Evolutionary conservation across 2,888 invertebrate genomes (phyloP).

Genomic region (Thymelicus sylvestris): DNA sequence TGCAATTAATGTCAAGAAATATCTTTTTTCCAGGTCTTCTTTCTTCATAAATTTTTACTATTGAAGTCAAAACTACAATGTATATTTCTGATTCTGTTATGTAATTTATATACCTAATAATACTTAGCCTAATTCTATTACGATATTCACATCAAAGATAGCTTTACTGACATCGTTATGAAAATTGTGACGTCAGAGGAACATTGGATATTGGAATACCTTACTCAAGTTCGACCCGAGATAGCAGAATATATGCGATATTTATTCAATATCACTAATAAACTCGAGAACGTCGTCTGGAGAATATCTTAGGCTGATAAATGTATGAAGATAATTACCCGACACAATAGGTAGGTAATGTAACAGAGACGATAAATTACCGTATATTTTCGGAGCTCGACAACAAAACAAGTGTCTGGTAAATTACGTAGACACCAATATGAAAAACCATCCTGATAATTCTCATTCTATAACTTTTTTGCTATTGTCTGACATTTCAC

Average conservation of each 20-base stretch:
- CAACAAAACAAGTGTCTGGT: background rate
- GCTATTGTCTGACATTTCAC: background rate
- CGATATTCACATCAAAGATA: background rate
- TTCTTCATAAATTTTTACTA: too few species aligned
- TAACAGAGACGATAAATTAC: background rate
- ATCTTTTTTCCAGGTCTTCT: too few species aligned
- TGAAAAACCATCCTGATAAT: background rate
- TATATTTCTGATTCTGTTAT: too few species aligned
- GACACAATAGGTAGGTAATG: background rate
- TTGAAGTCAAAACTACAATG: too few species aligned
- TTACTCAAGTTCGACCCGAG: background rate
- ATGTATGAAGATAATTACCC: background rate
- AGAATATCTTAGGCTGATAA: background rate
- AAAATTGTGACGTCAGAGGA: background rate
- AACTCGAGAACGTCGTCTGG: background rate
- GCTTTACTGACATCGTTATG: background rate
- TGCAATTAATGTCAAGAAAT: too few species aligned
- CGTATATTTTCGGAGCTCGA: background rate
- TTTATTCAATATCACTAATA: conserved; percentile 1
- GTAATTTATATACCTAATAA: too few species aligned
- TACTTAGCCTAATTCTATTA: too few species aligned
- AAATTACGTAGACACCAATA: background rate
- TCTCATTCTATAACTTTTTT: background rate
- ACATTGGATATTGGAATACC: conserved; percentile 6
- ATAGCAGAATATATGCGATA: conserved; percentile 1